Conservation (phyloP, 1,140 invertebrate genomes). For the Hyles vespertilio region DNA sequence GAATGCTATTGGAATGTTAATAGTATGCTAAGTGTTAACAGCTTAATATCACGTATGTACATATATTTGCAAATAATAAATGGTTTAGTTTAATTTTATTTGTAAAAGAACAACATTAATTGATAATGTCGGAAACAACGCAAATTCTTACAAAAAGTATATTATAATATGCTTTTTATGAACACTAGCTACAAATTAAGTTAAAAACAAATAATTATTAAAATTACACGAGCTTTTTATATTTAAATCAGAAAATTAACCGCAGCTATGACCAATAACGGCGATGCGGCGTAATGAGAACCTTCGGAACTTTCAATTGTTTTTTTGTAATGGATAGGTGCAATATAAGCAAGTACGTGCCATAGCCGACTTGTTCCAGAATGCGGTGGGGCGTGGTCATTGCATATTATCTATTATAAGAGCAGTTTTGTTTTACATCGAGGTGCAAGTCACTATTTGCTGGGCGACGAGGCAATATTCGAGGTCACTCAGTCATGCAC, state of each 20-base stretch:
- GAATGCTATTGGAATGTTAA: no score
- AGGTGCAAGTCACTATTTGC: slow-evolving; percentile 29
- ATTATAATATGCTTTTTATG: no score
- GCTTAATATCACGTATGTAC: no score
- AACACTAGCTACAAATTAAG: no score
- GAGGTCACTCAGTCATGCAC: slow-evolving; percentile 49
- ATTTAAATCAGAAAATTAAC: no score
- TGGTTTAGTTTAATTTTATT: not conserved
- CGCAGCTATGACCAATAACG: slow-evolving; percentile 40
- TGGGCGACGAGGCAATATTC: slow-evolving; percentile 29
- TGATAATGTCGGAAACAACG: no score
- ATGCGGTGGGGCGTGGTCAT: slow-evolving; percentile 33
- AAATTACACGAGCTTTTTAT: no score
- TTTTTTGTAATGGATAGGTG: slow-evolving; percentile 35
- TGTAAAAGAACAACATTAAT: no score
- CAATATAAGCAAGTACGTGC: slow-evolving; percentile 30
- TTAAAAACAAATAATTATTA: no score
- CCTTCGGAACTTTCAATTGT: slow-evolving; percentile 34
- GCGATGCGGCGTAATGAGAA: slow-evolving; percentile 35
- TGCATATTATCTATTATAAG: slow-evolving; percentile 33
- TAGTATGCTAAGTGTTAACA: no score
- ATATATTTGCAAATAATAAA: not conserved
- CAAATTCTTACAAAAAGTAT: no score
- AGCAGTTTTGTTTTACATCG: slow-evolving; percentile 31
- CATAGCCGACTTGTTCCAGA: slow-evolving; percentile 41